Evolutionary conservation across 2,113 vertebrate genomes (phyloP).

Genomic region (Corynorhinus townsendii): DNA sequence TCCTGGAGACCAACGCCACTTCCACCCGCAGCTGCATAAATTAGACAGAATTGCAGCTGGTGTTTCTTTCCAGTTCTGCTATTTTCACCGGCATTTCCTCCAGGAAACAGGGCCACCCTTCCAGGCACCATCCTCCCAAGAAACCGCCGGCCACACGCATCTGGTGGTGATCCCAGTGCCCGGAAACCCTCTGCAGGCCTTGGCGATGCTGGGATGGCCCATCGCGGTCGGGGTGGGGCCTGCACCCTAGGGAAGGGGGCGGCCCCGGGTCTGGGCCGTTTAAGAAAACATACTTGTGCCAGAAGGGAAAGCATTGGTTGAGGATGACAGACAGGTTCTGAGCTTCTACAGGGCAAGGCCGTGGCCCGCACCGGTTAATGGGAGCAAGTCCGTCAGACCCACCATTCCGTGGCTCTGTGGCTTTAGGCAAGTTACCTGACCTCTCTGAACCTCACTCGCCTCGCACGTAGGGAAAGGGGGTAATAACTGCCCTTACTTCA

Average conservation of each 20-base stretch:
- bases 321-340: background rate
- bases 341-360: background rate
- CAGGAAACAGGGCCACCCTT: background rate
- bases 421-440: background rate
- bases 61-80: background rate
- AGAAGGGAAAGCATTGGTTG: background rate
- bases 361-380: background rate
- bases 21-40: background rate
- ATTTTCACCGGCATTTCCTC: background rate
- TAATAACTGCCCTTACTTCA: accelerated
- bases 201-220: background rate
- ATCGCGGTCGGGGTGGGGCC: background rate
- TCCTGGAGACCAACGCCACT: background rate
- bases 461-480: background rate
- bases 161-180: background rate
- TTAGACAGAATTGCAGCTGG: background rate
- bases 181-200: background rate
- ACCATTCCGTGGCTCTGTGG: background rate
- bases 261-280: accelerated
- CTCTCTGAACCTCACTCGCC: background rate
- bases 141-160: background rate
- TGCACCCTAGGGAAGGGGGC: accelerated
- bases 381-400: accelerated
- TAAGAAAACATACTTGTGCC: background rate
- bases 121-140: background rate